Conservation (phyloP, 2,888 invertebrate genomes). For the Leptinotarsa rubiginosa region DNA sequence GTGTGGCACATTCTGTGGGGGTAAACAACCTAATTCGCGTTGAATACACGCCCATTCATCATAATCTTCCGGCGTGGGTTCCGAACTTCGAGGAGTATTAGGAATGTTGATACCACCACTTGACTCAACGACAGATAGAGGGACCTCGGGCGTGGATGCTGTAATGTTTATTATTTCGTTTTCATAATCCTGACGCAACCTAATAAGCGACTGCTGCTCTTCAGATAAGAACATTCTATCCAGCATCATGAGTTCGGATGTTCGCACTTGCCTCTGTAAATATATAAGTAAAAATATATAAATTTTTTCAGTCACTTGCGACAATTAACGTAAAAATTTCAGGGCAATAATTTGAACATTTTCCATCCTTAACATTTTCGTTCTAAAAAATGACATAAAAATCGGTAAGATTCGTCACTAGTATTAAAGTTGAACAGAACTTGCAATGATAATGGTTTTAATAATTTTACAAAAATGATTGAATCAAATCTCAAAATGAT, state of each 20-base stretch:
- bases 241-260: conserved; percentile 82
- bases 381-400: too few species aligned
- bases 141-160: conserved; percentile 37
- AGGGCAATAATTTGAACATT: too few species aligned
- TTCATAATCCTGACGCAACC: conserved; percentile 69
- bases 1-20: conserved; percentile 48
- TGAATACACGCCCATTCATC: conserved; percentile 79
- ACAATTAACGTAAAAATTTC: too few species aligned
- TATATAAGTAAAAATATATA: not conserved
- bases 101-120: conserved; percentile 17
- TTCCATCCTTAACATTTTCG: too few species aligned
- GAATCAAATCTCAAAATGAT: too few species aligned
- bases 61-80: conserved; percentile 64
- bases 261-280: conserved; percentile 76
- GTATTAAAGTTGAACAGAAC: too few species aligned
- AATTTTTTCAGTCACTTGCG: too few species aligned
- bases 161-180: conserved; percentile 49
- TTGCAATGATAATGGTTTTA: too few species aligned
- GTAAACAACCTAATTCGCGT: conserved; percentile 72
- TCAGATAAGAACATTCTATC: conserved; percentile 80
- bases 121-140: conserved; percentile 34
- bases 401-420: too few species aligned
- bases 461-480: too few species aligned
- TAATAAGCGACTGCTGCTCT: conserved; percentile 74
- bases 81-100: conserved; percentile 1